These are phyloP conservation scores for Tragelaphus buxtoni DNA, from an alignment of 2,113 vertebrate genomes.

Conservation along the genomic window DNA sequence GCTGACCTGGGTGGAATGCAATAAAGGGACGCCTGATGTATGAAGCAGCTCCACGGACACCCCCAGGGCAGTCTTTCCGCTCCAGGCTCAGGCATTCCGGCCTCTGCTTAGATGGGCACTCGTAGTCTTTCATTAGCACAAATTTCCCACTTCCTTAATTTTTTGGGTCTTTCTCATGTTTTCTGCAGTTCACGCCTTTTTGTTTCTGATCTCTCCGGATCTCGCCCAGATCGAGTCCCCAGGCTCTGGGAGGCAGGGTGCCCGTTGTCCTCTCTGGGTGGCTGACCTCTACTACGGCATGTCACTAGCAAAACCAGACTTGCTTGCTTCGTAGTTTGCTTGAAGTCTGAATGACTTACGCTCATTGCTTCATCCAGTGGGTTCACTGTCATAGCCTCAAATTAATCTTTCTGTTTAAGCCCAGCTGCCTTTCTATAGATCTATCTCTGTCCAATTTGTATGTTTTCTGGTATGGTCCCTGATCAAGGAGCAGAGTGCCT, in stretches of 20 bases:
- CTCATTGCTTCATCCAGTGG: constrained; percentile 29
- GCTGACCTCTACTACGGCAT: background rate
- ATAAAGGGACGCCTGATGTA: background rate
- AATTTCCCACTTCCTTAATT: background rate
- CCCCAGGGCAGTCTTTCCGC: background rate
- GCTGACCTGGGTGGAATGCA: too few species aligned
- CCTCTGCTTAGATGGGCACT: background rate
- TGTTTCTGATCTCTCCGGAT: background rate
- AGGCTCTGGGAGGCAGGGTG: background rate
- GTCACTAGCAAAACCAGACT: constrained; percentile 36
- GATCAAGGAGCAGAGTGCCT: constrained; percentile 40
- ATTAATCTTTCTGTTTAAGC: constrained; percentile 59
- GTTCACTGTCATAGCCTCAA: constrained; percentile 49
- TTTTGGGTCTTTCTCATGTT: background rate
- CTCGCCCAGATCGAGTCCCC: background rate
- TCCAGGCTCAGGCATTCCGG: background rate
- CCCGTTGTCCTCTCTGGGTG: background rate
- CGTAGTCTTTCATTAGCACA: background rate
- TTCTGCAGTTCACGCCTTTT: background rate
- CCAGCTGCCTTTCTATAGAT: constrained; percentile 53
- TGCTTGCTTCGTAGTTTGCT: constrained; percentile 25
- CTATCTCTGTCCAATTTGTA: constrained; percentile 27
- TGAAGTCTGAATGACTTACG: constrained; percentile 36
- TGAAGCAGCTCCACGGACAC: background rate
- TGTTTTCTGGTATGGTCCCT: constrained; percentile 39